Conservation (phyloP, 1,140 invertebrate genomes). For the Drosophila truncata region DNA sequence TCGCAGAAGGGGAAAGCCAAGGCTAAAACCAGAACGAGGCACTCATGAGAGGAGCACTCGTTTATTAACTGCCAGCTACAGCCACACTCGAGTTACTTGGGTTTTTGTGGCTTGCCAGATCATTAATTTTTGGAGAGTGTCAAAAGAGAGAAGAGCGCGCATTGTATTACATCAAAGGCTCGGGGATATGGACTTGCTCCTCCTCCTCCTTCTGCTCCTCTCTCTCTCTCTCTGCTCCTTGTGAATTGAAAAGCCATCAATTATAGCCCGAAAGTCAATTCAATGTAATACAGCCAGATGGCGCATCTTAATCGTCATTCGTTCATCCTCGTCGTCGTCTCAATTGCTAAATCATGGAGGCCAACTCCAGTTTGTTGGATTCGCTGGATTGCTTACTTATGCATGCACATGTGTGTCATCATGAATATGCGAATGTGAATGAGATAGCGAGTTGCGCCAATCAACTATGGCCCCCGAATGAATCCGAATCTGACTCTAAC, state of each 20-base stretch:
- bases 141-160: conserved; percentile 48
- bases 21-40: conserved; percentile 11
- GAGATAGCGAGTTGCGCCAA: conserved; percentile 59
- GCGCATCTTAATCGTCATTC: conserved; percentile 58
- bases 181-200: conserved; percentile 11
- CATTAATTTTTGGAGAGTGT: conserved; percentile 74
- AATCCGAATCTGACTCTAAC: neutral
- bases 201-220: neutral
- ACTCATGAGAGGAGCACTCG: conserved; percentile 33
- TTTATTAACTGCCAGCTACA: conserved; percentile 49
- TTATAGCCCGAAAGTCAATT: conserved; percentile 67
- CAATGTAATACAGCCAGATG: conserved; percentile 62
- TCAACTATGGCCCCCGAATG: conserved; percentile 48
- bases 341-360: conserved; percentile 62
- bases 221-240: neutral
- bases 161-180: conserved; percentile 63
- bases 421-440: conserved; percentile 68
- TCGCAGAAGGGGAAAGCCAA: conserved; percentile 7
- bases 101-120: conserved; percentile 62
- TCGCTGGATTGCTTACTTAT: conserved; percentile 65
- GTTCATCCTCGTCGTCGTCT: conserved; percentile 10
- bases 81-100: conserved; percentile 39
- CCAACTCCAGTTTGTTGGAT: conserved; percentile 30
- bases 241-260: conserved; percentile 63
- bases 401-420: conserved; percentile 78